Percentiles rank a stretch among this genome's conserved stretches.
phyloP scores from a whole-genome alignment of 2,113 vertebrate genomes.

The Macaca nemestrina region DNA sequence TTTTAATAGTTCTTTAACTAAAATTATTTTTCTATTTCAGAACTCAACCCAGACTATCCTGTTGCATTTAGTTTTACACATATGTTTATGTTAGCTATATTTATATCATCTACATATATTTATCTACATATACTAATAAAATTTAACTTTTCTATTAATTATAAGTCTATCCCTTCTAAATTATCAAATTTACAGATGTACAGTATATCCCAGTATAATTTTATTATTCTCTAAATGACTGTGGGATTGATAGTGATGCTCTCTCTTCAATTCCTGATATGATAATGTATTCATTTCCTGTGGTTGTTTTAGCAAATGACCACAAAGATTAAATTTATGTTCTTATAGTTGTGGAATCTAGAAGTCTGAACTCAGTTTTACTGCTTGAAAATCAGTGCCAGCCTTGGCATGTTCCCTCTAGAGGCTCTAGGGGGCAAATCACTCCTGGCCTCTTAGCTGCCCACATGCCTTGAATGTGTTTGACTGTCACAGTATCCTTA shows the following conservation, averaged over 20 bases:
- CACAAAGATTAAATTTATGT: not conserved
- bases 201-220: not conserved
- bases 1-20: not conserved
- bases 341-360: not conserved
- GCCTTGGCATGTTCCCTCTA: not conserved
- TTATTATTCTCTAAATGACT: not conserved
- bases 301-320: not conserved
- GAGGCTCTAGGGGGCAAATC: too few species aligned
- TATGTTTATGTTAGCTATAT: not conserved
- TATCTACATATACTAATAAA: not conserved
- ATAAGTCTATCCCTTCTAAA: not conserved
- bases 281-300: not conserved
- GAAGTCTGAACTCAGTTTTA: not conserved
- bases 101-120: not conserved
- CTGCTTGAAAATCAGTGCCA: not conserved
- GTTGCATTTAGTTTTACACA: not conserved
- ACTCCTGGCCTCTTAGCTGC: not conserved
- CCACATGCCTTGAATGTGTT: not conserved
- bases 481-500: not conserved
- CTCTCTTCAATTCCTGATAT: not conserved
- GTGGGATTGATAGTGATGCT: accelerated
- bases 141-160: not conserved
- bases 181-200: not conserved
- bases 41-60: not conserved
- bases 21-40: not conserved